Evolutionary conservation across 2,888 invertebrate genomes (phyloP), one percentile per base, ranked within the genome.

Genomic region (Abscondita cerata): DNA sequence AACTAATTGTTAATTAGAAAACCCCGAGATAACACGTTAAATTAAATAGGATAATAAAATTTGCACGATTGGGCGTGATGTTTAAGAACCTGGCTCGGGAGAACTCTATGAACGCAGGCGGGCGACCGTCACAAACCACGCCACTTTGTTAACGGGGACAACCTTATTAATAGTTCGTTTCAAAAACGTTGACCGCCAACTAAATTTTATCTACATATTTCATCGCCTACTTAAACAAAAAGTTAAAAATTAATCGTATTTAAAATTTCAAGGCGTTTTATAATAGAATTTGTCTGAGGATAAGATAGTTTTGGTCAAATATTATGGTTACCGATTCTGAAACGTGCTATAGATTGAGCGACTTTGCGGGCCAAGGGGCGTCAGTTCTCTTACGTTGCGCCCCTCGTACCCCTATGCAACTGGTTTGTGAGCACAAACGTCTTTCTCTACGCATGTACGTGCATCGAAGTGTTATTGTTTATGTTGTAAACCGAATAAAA

Each of bases 101-200:
- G 54, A 57, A 64, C 48, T 33, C 53, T 58, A 19, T 40, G 31
- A 68, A 72, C 75, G 76, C 80, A 78, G 80, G 79, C 79, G 81
- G 79, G 78, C 81, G 76, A 80, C 75, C 74, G 74, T 75, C 75
- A 76, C 73, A 79, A 74, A 80, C 81, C 78, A 80, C 80, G 80
- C 80, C 79, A 80, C 77, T 79, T 76, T 78, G 63, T 56, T 61
- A 61, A 65, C 61, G 52, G 55, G 66, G 66, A 68, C 67, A 66
- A 69, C 67, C 64, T 65, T 68, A 52, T 62, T 61, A 46, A 54
- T 36, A 38, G 36, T 16, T 25, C 44, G 15, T 46, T 46, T 20
- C 20, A 19, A 13, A 36, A 41, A 40, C 19, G 48, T n/a, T 46
- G 13, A n/a, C 2, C 44, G 33, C 44, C 38, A 40, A 2, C 12